A percentile compares a stretch with the other conserved stretches of the same genome.
Evolutionary conservation across 2,113 vertebrate species (phyloP).

Genomic region (Amazona vittata): DNA sequence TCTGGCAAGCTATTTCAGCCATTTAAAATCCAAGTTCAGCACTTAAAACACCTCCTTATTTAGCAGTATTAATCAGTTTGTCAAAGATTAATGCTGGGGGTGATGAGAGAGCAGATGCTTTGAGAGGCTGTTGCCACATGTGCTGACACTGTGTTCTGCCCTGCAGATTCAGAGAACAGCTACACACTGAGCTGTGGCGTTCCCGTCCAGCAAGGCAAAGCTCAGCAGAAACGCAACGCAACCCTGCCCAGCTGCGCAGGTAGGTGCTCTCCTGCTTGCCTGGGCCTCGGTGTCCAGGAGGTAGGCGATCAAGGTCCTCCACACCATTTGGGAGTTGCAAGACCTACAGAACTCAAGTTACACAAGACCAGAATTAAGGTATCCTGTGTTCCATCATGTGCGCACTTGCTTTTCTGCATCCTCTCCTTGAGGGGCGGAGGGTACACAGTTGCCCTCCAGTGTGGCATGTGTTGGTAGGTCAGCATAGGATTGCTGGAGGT

Average conservation of each 20-base stretch:
- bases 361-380: background rate
- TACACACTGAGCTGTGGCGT: slow-evolving; percentile 90
- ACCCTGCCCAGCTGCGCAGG: slow-evolving; percentile 84
- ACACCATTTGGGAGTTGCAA: background rate
- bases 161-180: slow-evolving; percentile 89
- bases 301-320: background rate
- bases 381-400: background rate
- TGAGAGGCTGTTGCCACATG: background rate
- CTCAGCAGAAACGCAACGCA: slow-evolving; percentile 76
- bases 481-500: background rate
- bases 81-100: rapidly evolving
- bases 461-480: rapidly evolving
- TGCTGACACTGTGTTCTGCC: background rate
- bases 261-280: slow-evolving; percentile 12
- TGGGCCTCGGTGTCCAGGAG: no score
- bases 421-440: background rate
- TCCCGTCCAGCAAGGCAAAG: slow-evolving; percentile 82
- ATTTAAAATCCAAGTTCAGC: background rate
- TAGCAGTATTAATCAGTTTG: background rate
- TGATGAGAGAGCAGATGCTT: background rate
- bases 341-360: rapidly evolving
- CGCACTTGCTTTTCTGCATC: background rate
- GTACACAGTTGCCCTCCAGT: background rate
- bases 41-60: background rate
- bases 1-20: background rate